phyloP scores from a whole-genome alignment of 2,888 invertebrate genomes.

The Zaprionus obscuricornis region DNA sequence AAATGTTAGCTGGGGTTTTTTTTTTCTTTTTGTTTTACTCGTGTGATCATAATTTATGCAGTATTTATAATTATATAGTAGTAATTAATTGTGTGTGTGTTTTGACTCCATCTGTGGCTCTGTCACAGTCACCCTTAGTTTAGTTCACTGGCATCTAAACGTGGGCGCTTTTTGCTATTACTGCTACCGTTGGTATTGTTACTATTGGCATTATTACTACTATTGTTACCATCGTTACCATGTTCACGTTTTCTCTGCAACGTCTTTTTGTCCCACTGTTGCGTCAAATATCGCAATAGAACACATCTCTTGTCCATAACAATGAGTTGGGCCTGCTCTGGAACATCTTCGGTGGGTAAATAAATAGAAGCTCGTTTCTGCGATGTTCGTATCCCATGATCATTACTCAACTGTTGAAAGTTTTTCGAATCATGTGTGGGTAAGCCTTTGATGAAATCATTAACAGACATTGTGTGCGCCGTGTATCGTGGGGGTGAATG shows the following conservation, averaged over 20 bases:
- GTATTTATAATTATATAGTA: too few relatives aligned
- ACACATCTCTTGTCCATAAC: constrained; percentile 98
- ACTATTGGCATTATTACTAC: constrained; percentile 46
- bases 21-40: too few relatives aligned
- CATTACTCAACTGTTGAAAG: constrained; percentile 95
- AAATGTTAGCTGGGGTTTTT: too few relatives aligned
- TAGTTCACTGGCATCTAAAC: constrained; percentile 78
- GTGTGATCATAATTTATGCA: too few relatives aligned
- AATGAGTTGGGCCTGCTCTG: constrained; percentile 95
- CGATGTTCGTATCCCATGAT: constrained; percentile 91
- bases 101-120: background rate
- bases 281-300: constrained; percentile 95
- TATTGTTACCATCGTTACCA: constrained; percentile 48
- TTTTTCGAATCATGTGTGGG: constrained; percentile 96
- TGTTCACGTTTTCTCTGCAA: constrained; percentile 83
- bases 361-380: constrained; percentile 95
- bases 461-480: constrained; percentile 86
- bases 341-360: constrained; percentile 90
- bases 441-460: constrained; percentile 95
- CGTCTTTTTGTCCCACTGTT: constrained; percentile 96
- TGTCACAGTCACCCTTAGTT: constrained; percentile 50
- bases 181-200: constrained; percentile 54
- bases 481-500: constrained; percentile 12
- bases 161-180: constrained; percentile 82
- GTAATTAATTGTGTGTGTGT: constrained; percentile 1